A percentile compares a stretch with the other conserved stretches of the same genome.
phyloP scores from a whole-genome alignment of 2,113 vertebrate species.

The Neotragus pygmaeus region DNA sequence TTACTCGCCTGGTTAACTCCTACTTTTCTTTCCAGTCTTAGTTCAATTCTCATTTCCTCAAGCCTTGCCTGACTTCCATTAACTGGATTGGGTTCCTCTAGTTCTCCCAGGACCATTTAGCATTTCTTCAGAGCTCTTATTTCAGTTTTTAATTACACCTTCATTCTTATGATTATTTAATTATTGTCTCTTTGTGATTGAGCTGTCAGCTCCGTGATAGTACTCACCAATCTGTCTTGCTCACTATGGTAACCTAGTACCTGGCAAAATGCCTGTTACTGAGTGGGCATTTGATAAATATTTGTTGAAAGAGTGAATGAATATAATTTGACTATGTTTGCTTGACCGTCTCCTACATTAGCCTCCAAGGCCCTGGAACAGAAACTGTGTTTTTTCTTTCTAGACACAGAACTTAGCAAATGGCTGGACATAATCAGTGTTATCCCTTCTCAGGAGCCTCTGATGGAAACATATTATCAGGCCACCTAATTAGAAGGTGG shows the following conservation, averaged over 20 bases:
- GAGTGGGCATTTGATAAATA: constrained; percentile 32
- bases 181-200: neutral
- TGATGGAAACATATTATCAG: neutral
- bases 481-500: neutral
- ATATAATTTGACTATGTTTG: neutral
- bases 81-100: neutral
- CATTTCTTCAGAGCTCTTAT: neutral
- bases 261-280: constrained; percentile 45
- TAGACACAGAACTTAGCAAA: neutral
- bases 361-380: neutral
- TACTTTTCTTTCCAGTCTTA: neutral
- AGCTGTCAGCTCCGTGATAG: neutral
- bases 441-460: neutral
- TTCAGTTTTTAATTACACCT: constrained; percentile 38
- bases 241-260: neutral
- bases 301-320: constrained; percentile 16
- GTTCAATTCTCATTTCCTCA: neutral
- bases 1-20: neutral
- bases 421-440: neutral
- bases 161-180: constrained; percentile 27
- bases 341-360: neutral
- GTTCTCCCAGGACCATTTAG: too few species aligned
- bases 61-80: neutral
- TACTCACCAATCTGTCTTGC: constrained; percentile 1
- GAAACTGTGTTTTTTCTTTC: neutral